Evolutionary conservation across 1,140 invertebrate genomes (phyloP), one percentile per base, ranked within the genome.

Genomic region (Wiebesia pumilae): DNA sequence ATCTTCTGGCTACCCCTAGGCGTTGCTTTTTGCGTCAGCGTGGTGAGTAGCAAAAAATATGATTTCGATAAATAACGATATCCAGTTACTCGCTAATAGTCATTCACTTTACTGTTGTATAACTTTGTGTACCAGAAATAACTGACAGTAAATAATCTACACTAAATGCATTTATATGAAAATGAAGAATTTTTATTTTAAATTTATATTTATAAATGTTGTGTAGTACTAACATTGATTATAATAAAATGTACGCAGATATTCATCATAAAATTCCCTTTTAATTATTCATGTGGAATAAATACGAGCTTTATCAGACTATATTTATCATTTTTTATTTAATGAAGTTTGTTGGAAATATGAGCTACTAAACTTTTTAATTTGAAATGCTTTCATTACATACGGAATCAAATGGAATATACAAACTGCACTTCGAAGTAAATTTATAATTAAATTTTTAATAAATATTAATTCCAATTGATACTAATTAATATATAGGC

Each of bases 1-100:
- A 78, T 95, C 0, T 95, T 96, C 86, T 97, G 97, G 97, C 86
- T 95, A n/a, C 96, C 96, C 0, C 96, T 96, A 83, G 94, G 95
- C 0, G 88, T 95, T 0, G 92, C 95, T 0, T 89, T 94, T 7
- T 94, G 94, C 84, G 84, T 95, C 3, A 95, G 94, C 81, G 95
- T 95, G 3, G 90, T 95, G 1, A 84, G 86, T 75, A 16, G 51
- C 67, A 35, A 33, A 33, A 69, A 33, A 4, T 35, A 69, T 14
- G 0, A 2, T 65, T 65, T n/a, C 65, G 65, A 33, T 0, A 16
- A 14, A 69, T 69, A 16, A 12, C 10, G 65, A 35, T 69, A 33
- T 33, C n/a, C 16, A 9, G 3, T 69, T 69, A 35, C 65, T 16
- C 65, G n/a, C 30, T 21, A 12, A 16, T 35, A 3, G 3, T 69